These are phyloP conservation scores for Limenitis camilla DNA, from an alignment of 2,888 invertebrate species.

Conservation along the genomic window DNA sequence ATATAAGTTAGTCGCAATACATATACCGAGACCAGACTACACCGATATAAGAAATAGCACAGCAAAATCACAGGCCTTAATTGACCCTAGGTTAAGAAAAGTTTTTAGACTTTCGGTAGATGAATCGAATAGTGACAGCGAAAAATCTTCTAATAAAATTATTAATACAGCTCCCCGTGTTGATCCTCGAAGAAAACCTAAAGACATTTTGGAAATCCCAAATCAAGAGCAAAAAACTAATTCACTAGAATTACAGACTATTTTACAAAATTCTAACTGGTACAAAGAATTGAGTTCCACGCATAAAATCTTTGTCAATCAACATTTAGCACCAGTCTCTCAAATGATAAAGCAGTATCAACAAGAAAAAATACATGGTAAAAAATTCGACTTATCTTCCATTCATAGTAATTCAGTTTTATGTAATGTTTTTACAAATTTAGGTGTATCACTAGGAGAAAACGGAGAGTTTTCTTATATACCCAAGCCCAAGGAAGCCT, in stretches of 20 bases:
- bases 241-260: conserved; percentile 73
- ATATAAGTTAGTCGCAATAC: conserved; percentile 77
- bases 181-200: conserved; percentile 67
- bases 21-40: conserved; percentile 84
- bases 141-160: conserved; percentile 54
- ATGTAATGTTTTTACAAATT: conserved; percentile 76
- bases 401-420: conserved; percentile 70
- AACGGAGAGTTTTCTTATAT: conserved; percentile 72
- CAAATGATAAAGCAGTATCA: conserved; percentile 76
- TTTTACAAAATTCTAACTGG: conserved; percentile 80
- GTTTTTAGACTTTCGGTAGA: conserved; percentile 81
- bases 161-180: conserved; percentile 54
- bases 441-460: conserved; percentile 75
- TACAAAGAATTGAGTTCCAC: conserved; percentile 82
- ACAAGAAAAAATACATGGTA: conserved; percentile 71
- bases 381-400: conserved; percentile 69
- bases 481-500: conserved; percentile 64
- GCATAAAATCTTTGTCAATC: conserved; percentile 81
- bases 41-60: conserved; percentile 81
- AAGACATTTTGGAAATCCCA: conserved; percentile 42
- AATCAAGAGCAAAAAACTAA: conserved; percentile 49
- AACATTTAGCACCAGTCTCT: conserved; percentile 77
- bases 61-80: conserved; percentile 80
- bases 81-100: conserved; percentile 84
- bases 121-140: conserved; percentile 76